These are phyloP conservation scores for Aegotheles bennettii DNA, from an alignment of 2,113 vertebrate genomes.

Conservation along the genomic window DNA sequence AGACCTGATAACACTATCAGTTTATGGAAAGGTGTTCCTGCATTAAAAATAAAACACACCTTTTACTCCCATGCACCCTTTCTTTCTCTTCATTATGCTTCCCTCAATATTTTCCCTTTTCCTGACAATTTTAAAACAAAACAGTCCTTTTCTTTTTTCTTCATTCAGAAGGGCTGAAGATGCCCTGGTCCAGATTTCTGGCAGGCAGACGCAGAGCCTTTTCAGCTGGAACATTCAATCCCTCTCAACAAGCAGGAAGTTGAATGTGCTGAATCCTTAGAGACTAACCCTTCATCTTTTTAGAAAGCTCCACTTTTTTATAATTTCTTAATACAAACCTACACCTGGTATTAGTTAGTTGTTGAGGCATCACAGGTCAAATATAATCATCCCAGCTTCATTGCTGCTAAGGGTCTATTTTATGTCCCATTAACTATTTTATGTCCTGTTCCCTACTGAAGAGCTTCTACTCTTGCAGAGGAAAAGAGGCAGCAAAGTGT, in stretches of 20 bases:
- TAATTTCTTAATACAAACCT: not conserved
- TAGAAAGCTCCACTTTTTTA: not conserved
- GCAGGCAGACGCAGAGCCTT: not conserved
- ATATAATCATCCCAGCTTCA: not conserved
- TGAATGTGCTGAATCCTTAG: not conserved
- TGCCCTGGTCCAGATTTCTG: not conserved
- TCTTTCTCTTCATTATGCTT: not conserved
- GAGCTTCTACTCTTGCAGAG: not conserved
- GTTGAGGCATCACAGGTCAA: not conserved
- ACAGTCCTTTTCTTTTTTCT: too few species aligned
- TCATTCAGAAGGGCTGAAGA: not conserved
- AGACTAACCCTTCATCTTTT: not conserved
- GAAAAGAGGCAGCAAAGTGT: not conserved
- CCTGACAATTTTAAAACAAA: not conserved
- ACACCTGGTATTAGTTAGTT: not conserved
- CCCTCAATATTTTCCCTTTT: not conserved
- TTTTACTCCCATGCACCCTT: not conserved
- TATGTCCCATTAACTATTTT: not conserved
- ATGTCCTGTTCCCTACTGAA: not conserved
- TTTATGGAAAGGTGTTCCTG: not conserved
- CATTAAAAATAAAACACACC: not conserved
- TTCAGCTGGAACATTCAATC: not conserved
- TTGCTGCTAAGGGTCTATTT: not conserved
- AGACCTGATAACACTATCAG: not conserved
- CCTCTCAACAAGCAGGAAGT: not conserved